A percentile compares a stretch with the other conserved stretches of the same genome.
These are phyloP conservation scores for Heliconius himera DNA, from an alignment of 1,140 invertebrate genomes.

Conservation along the genomic window DNA sequence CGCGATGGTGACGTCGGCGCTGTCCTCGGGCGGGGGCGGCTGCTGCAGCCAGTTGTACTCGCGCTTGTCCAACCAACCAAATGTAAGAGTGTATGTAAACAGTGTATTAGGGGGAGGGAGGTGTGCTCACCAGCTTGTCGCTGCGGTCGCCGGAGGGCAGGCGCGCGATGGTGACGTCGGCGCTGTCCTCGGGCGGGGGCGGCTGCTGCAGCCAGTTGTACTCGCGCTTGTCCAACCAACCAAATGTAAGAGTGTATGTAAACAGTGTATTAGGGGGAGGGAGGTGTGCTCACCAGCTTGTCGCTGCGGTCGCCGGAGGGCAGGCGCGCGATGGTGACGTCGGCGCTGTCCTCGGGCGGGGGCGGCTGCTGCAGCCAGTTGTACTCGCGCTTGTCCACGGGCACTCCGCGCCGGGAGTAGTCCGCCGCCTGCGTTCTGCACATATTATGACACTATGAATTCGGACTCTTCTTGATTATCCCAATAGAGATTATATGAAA, in stretches of 20 bases:
- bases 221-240: conserved; percentile 87
- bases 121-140: conserved; percentile 6
- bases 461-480: too few relatives aligned
- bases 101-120: too few relatives aligned
- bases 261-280: too few relatives aligned
- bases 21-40: conserved; percentile 93
- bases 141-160: conserved; percentile 85
- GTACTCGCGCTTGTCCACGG: conserved; percentile 92
- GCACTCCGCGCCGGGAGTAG: conserved; percentile 94
- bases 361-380: conserved; percentile 96
- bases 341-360: conserved; percentile 91
- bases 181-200: conserved; percentile 92
- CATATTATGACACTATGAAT: not conserved
- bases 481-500: too few relatives aligned
- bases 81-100: too few relatives aligned
- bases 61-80: conserved; percentile 85
- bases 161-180: conserved; percentile 89
- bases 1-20: conserved; percentile 90
- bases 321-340: conserved; percentile 89
- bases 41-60: conserved; percentile 96
- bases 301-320: conserved; percentile 85
- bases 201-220: conserved; percentile 96
- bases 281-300: conserved; percentile 2
- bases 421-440: conserved; percentile 91
- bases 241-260: too few relatives aligned